Evolutionary conservation across 2,113 vertebrate genomes (phyloP).

Genomic region (Brachyhypopomus gauderio): DNA sequence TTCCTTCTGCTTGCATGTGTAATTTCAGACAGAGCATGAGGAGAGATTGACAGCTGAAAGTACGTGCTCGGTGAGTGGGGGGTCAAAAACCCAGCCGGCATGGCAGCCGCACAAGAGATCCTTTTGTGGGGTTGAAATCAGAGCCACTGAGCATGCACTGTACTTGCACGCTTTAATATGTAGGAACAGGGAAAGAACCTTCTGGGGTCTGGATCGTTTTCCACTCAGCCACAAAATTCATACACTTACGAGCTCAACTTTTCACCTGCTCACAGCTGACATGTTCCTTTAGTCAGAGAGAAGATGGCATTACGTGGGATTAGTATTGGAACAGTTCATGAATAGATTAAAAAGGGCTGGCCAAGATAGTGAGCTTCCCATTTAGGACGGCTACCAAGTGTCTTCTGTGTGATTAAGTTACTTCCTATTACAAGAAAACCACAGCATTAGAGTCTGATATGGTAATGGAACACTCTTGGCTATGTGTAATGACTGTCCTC

Average conservation of each 20-base stretch:
- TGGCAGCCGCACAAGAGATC: constrained; percentile 33
- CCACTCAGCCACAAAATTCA: constrained; percentile 4
- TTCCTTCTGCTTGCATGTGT: constrained; percentile 59
- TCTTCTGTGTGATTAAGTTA: neutral
- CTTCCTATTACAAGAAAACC: neutral
- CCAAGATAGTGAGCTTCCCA: neutral
- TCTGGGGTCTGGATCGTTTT: neutral
- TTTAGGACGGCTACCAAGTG: neutral
- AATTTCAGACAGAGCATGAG: constrained; percentile 61
- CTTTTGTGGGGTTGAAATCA: constrained; percentile 38
- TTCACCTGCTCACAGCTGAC: neutral
- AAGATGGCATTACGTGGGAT: neutral
- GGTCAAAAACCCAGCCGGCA: constrained; percentile 31
- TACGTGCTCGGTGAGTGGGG: constrained; percentile 60
- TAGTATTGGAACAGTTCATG: neutral
- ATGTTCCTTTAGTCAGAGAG: neutral
- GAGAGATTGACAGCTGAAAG: constrained; percentile 60
- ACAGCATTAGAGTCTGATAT: neutral
- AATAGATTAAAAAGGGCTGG: neutral
- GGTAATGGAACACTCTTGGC: neutral
- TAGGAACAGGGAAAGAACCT: neutral
- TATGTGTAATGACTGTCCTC: neutral
- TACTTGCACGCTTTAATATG: constrained; percentile 28
- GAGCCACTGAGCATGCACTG: constrained; percentile 14
- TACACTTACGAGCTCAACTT: constrained; percentile 15